Base-by-base conservation (phyloP, 2,888 invertebrate genomes). In the Nomada lathburiana region DNA sequence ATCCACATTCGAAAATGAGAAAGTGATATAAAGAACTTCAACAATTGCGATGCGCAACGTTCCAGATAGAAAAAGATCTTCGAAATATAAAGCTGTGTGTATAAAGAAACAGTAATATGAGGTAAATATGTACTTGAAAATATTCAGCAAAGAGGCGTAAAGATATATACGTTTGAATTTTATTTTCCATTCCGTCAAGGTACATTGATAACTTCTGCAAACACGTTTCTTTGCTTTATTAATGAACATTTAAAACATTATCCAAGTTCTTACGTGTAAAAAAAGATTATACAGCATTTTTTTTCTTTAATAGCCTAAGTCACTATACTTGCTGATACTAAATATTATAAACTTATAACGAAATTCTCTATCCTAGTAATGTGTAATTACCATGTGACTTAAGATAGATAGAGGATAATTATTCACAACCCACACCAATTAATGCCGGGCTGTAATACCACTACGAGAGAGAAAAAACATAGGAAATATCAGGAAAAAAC, bases 181-280 rank as follows among this genome's bases (percentile, higher is more conserved):
- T 86, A 89, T 84, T 89, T 80, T 73, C 73, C 80, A 62, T 77
- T 83, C 80, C 74, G 77, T 86, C 80, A 84, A 88, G 89, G 68
- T 88, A 89, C 89, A 88, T 90, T 86, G 88, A 90, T 80, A 89
- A 89, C 84, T 88, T 79, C 72, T 84, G 83, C 84, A 88, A 89
- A 84, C 88, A 87, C 84, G 82, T 89, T 90, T 88, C 80, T 83
- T 86, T 86, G 88, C 88, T 92, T 93, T 91, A 92, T 92, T 88
- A 86, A 90, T 90, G 88, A 92, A 91, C 88, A 88, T 89, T 91
- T 88, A 88, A 92, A 91, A 91, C 88, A 90, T 90, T 90, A 83
- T 89, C 87, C 84, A 85, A 86, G 83, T 90, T 90, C 86, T 91
- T 91, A 91, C 89, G 90, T 88, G 87, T 90, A 89, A 90, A 92